Evolutionary conservation across 2,113 vertebrate species (phyloP), one percentile per base, ranked within the genome.

Genomic region (Macrotis lagotis): DNA sequence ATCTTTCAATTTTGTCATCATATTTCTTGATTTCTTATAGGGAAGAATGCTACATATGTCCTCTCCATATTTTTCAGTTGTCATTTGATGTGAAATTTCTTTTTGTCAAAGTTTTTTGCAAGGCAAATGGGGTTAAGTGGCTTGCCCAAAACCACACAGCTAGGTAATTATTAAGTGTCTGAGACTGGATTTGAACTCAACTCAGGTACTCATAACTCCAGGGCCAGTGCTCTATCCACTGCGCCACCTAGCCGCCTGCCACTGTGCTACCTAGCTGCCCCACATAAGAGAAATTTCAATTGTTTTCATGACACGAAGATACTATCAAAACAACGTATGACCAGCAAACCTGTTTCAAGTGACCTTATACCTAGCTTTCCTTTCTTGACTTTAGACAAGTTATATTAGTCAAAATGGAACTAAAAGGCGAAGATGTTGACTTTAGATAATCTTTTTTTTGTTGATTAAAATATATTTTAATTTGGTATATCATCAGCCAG

Each of bases 21-120:
- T 95, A 91, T 49, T 93, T 89, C 49, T 96, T 97, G 95, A 51
- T 22, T 74, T 92, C n/a, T 50, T 88, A 51, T 44, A 44, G n/a
- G 66, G 37, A 83, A 44, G 24, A 89, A 94, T 88, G 49, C 91
- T 88, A n/a, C 51, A 66, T 94, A 48, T 95, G 95, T 96, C 48
- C 49, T 97, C 88, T 93, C 47, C 96, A n/a, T 8, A 96, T 94
- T 95, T 96, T 53, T 96, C 50, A 93, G 59, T 95, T 48, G 92
- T 11, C 92, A 90, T 93, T 94, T 53, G 94, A 96, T 88, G 37
- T 52, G 51, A 1, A 25, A 50, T 94, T 88, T 48, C 49, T 92
- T 50, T 92, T n/a, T n/a, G n/a, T n/a, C n/a, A n/a, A n/a, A n/a
- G n/a, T n/a, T n/a, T n/a, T n/a, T n/a, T n/a, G n/a, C n/a, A n/a